These are phyloP conservation scores for Amphiprion ocellaris DNA, from an alignment of 2,113 vertebrate species.

Conservation along the genomic window DNA sequence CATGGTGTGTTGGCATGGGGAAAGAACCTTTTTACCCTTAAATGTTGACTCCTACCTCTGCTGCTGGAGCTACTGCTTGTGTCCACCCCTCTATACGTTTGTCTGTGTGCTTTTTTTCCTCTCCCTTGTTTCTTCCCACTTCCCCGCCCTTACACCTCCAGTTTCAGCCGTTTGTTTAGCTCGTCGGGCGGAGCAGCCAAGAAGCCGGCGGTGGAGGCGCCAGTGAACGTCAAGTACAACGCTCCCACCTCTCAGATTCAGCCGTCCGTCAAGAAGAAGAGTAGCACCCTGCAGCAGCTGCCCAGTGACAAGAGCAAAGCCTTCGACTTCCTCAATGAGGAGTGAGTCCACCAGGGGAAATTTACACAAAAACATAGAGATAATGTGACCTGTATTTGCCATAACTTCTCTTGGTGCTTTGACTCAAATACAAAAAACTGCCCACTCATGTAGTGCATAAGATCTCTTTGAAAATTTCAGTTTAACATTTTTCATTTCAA, in stretches of 20 bases:
- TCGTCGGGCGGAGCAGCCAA: slow-evolving; percentile 91
- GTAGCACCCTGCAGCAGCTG: slow-evolving; percentile 94
- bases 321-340: slow-evolving; percentile 98
- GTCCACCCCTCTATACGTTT: slow-evolving; percentile 83
- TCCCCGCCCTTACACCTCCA: slow-evolving; percentile 78
- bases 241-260: slow-evolving; percentile 96
- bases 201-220: slow-evolving; percentile 89
- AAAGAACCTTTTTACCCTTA: slow-evolving; percentile 36
- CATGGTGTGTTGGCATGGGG: slow-evolving; percentile 60
- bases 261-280: slow-evolving; percentile 96
- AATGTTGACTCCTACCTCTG: slow-evolving; percentile 57
- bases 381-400: background rate
- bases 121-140: slow-evolving; percentile 14
- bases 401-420: background rate
- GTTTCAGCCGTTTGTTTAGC: slow-evolving; percentile 99
- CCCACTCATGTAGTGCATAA: too few species aligned
- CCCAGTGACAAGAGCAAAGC: slow-evolving; percentile 98
- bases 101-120: slow-evolving; percentile 68
- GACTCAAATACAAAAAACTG: background rate
- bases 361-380: background rate
- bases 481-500: too few species aligned
- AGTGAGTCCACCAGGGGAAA: slow-evolving; percentile 85
- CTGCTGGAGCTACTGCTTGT: slow-evolving; percentile 74
- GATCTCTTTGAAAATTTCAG: too few species aligned
- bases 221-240: slow-evolving; percentile 97